Conservation (phyloP, 2,797 vertebrate genomes). For the Spinibarbus caldwelli region DNA sequence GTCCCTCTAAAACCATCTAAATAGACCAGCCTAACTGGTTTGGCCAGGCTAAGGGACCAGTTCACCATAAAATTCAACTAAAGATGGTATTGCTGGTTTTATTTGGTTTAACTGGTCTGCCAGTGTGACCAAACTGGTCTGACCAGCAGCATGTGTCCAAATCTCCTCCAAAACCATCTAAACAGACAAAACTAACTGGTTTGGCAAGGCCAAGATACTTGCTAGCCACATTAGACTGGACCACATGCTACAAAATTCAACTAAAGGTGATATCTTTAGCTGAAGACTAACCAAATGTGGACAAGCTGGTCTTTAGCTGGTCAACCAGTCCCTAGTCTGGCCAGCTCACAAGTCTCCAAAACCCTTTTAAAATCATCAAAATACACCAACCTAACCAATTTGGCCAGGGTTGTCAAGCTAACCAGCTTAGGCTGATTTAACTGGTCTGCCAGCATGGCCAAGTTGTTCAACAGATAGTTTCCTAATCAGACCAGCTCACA, state of each 20-base stretch:
- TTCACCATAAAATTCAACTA: too few relatives aligned
- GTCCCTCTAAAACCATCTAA: not conserved
- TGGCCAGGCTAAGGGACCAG: too few relatives aligned
- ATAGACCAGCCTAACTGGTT: not conserved
- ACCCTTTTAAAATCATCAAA: not conserved
- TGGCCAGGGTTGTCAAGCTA: too few relatives aligned
- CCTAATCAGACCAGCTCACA: not conserved
- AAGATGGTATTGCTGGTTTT: not conserved
- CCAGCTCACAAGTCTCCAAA: not conserved
- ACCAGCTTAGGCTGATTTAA: too few relatives aligned
- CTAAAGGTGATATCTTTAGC: too few relatives aligned
- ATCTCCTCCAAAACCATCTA: not conserved
- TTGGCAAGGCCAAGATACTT: too few relatives aligned
- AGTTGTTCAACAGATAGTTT: too few relatives aligned
- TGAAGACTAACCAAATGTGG: too few relatives aligned
- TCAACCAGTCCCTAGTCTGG: not conserved
- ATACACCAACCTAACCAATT: not conserved
- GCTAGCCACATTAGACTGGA: too few relatives aligned
- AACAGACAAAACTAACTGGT: not conserved
- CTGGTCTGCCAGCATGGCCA: too few relatives aligned
- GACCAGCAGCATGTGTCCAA: too few relatives aligned
- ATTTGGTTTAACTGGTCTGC: not conserved
- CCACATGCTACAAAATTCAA: too few relatives aligned
- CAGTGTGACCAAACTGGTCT: not conserved
- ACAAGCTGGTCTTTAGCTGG: not conserved